A percentile compares a stretch with the other conserved stretches of the same genome.
Evolutionary conservation across 2,888 invertebrate genomes (phyloP).

Genomic region (Cephus pulcher): DNA sequence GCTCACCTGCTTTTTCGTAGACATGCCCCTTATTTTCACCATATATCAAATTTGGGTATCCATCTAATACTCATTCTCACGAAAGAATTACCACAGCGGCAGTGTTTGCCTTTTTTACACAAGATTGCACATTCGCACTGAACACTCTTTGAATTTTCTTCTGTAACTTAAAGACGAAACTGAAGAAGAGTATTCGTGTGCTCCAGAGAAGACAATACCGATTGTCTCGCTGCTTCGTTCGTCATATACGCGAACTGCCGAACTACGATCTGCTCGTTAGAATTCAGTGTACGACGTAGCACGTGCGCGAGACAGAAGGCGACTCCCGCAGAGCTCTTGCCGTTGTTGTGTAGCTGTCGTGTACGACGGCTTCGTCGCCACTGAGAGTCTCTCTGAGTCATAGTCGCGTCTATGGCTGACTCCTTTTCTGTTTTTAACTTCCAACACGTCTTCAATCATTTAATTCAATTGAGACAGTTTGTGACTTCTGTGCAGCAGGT

Average conservation of each 20-base stretch:
- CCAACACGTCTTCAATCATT: background rate
- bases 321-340: constrained; percentile 23
- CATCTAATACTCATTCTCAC: too few relatives aligned
- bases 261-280: background rate
- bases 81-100: too few relatives aligned
- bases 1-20: too few relatives aligned
- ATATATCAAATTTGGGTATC: too few relatives aligned
- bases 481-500: background rate
- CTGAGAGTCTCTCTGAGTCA: background rate
- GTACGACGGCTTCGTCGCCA: background rate
- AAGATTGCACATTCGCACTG: background rate
- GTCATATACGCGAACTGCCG: background rate
- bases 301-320: constrained; percentile 15
- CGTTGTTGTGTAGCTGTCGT: constrained; percentile 8
- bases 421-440: background rate
- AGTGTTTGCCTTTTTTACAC: background rate
- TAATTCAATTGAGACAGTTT: background rate
- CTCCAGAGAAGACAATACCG: background rate
- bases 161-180: background rate
- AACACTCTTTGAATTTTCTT: background rate
- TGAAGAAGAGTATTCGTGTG: background rate
- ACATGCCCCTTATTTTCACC: too few relatives aligned
- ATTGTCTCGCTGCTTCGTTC: background rate
- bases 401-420: background rate
- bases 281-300: constrained; percentile 4